Evolutionary conservation across 2,888 invertebrate species (phyloP).

Genomic region (Hetaerina titia): DNA sequence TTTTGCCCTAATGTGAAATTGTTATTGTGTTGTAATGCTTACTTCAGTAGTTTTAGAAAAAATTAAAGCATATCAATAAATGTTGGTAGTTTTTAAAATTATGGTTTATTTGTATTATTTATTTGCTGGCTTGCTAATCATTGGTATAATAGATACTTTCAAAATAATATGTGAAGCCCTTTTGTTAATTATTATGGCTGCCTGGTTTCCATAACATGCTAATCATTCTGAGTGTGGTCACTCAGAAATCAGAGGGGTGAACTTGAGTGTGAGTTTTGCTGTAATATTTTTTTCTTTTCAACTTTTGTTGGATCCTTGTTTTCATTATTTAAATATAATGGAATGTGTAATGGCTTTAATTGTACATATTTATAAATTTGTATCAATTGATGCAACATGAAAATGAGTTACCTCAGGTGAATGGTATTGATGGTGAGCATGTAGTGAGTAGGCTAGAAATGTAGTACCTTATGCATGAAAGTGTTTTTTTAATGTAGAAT

Average conservation of each 20-base stretch:
- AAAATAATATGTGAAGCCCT: background rate
- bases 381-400: background rate
- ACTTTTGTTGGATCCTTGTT: too few species aligned
- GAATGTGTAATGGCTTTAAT: too few species aligned
- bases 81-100: background rate
- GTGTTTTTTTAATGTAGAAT: background rate
- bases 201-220: background rate
- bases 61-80: slow-evolving; percentile 8
- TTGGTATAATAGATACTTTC: background rate
- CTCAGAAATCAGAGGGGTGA: too few species aligned
- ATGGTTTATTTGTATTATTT: background rate
- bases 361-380: too few species aligned
- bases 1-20: background rate
- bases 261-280: too few species aligned
- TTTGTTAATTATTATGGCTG: too few species aligned
- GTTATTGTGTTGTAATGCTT: background rate
- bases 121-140: background rate
- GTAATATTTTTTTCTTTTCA: too few species aligned
- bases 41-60: background rate
- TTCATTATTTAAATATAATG: too few species aligned
- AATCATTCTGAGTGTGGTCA: too few species aligned
- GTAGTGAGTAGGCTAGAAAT: background rate
- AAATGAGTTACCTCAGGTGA: background rate
- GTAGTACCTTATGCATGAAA: background rate
- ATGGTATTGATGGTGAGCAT: slow-evolving; percentile 1